A percentile compares a stretch with the other conserved stretches of the same genome.
Conservation (phyloP, 2,797 vertebrate species). For the Streptopelia turtur region DNA sequence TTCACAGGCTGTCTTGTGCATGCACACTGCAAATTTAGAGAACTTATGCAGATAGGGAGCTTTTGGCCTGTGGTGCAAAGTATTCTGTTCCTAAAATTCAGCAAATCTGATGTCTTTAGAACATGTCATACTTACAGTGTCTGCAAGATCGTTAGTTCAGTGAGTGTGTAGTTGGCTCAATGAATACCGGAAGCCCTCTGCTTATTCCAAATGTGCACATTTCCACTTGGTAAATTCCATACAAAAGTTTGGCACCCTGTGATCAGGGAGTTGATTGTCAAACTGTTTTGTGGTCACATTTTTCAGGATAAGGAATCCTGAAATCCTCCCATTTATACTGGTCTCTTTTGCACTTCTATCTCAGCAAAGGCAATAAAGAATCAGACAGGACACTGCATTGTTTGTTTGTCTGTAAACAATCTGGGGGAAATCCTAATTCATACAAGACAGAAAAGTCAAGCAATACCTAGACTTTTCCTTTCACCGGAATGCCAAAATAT, state of each 20-base stretch:
- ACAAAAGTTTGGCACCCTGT: not conserved
- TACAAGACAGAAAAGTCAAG: not conserved
- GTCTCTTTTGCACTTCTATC: not conserved
- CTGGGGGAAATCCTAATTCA: not conserved
- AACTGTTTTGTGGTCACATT: not conserved
- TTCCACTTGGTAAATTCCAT: not conserved
- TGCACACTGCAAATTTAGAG: not conserved
- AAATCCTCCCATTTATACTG: not conserved
- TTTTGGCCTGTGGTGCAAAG: not conserved
- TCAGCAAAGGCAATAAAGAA: not conserved
- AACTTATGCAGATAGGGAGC: not conserved
- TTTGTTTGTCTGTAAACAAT: not conserved
- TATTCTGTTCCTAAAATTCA: constrained; percentile 4
- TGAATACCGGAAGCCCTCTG: not conserved
- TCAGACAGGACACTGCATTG: not conserved
- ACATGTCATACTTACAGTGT: not conserved
- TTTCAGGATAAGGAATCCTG: not conserved
- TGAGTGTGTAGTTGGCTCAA: not conserved
- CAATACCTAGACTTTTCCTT: not conserved
- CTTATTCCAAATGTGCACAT: not conserved
- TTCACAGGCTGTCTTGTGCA: not conserved
- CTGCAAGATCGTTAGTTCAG: not conserved
- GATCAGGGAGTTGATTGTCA: not conserved
- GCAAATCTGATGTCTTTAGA: not conserved
- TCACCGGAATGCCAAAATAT: not conserved